phyloP scores from a whole-genome alignment of 2,888 invertebrate species.

The Andrena camellia region DNA sequence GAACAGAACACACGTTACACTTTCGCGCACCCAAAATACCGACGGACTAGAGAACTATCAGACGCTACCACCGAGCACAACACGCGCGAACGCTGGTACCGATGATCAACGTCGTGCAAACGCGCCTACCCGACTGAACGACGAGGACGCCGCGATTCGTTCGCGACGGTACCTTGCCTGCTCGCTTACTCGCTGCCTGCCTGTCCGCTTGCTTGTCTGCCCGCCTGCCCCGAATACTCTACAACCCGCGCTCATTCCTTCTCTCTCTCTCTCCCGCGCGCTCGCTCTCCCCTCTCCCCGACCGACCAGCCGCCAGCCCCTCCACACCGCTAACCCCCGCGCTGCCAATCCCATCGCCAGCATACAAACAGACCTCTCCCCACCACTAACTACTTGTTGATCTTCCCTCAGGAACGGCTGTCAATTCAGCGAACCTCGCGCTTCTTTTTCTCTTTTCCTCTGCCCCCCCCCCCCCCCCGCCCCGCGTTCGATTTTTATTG shows the following conservation, averaged over 20 bases:
- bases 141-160: constrained; percentile 70
- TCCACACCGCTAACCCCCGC: constrained; percentile 36
- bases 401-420: constrained; percentile 72
- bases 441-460: not conserved
- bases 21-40: not conserved
- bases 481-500: not conserved
- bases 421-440: constrained; percentile 11
- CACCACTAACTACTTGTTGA: constrained; percentile 76
- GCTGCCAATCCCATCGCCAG: constrained; percentile 46
- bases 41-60: not conserved
- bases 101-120: constrained; percentile 65
- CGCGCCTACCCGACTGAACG: constrained; percentile 75
- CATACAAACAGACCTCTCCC: constrained; percentile 70
- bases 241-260: constrained; percentile 30
- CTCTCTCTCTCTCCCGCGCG: constrained; percentile 16
- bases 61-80: constrained; percentile 12
- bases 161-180: constrained; percentile 63
- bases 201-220: constrained; percentile 41
- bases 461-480: too few relatives aligned
- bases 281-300: not conserved
- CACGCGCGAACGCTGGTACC: constrained; percentile 30
- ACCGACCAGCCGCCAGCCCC: constrained; percentile 16
- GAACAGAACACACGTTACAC: constrained; percentile 37
- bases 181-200: constrained; percentile 45
- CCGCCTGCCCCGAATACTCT: constrained; percentile 46